These are phyloP conservation scores for Hiodon tergisus DNA, from an alignment of 2,113 vertebrate species.

Conservation along the genomic window DNA sequence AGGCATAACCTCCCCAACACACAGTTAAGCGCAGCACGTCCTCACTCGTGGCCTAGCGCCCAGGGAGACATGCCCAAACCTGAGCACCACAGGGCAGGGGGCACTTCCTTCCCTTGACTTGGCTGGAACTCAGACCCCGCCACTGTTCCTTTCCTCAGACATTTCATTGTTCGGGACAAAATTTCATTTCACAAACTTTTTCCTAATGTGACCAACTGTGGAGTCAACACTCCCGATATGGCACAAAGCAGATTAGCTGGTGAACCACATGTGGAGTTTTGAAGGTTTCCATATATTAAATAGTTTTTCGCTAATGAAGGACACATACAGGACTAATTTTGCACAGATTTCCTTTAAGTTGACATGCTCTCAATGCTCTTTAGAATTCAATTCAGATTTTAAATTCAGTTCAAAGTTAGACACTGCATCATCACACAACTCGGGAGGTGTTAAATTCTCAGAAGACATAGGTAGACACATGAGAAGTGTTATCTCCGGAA, in stretches of 20 bases:
- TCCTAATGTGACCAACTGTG: slow-evolving; percentile 3
- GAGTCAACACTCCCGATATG: not conserved
- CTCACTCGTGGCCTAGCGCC: not conserved
- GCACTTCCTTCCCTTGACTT: not conserved
- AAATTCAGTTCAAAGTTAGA: no score
- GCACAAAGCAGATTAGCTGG: not conserved
- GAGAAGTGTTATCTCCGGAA: not conserved
- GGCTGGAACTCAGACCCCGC: not conserved
- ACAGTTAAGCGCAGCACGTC: not conserved
- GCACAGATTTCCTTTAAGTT: not conserved
- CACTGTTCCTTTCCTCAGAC: not conserved
- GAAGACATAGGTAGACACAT: no score
- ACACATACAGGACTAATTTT: not conserved
- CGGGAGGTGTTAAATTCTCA: no score
- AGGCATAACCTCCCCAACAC: not conserved
- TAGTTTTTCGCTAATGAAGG: not conserved
- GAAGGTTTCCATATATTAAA: not conserved
- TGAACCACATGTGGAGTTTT: not conserved
- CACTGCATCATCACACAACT: no score
- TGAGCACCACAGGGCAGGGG: not conserved
- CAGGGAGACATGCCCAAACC: not conserved
- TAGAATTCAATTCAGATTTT: no score
- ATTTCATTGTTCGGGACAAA: slow-evolving; percentile 5
- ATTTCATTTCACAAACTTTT: slow-evolving; percentile 14
- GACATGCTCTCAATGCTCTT: no score